These are phyloP conservation scores for Busseola fusca DNA, from an alignment of 2,888 invertebrate species.

Conservation along the genomic window DNA sequence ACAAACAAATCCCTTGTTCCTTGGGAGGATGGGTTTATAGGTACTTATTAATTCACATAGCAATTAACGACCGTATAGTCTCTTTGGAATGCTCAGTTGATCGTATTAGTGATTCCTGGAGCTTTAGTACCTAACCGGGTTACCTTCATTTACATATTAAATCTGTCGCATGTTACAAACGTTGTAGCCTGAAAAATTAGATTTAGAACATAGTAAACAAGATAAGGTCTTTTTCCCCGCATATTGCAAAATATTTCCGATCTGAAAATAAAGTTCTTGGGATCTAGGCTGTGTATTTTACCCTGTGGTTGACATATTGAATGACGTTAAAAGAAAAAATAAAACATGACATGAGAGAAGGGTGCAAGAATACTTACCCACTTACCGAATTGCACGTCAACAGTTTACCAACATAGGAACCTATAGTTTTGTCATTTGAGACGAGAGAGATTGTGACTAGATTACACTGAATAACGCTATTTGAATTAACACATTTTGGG, in stretches of 20 bases:
- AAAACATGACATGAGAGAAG: too few relatives aligned
- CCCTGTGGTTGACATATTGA: not conserved
- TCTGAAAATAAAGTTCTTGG: not conserved
- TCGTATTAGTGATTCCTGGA: not conserved
- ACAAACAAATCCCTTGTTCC: not conserved
- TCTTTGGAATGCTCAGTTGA: slow-evolving; percentile 5
- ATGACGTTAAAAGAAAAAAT: not conserved
- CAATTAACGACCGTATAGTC: not conserved
- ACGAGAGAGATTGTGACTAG: too few relatives aligned
- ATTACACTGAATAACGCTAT: not conserved
- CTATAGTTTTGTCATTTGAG: too few relatives aligned
- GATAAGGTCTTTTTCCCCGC: not conserved
- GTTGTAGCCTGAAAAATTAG: not conserved
- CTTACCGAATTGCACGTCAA: not conserved
- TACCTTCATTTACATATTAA: slow-evolving; percentile 14
- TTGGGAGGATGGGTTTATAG: not conserved
- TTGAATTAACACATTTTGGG: not conserved
- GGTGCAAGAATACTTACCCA: not conserved
- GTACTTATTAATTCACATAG: not conserved
- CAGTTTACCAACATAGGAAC: too few relatives aligned
- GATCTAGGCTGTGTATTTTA: not conserved
- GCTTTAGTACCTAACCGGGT: not conserved
- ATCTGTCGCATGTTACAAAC: not conserved
- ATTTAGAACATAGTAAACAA: not conserved
- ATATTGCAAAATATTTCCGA: not conserved